phyloP scores from a whole-genome alignment of 2,797 vertebrate genomes.

The Valencia hispanica region DNA sequence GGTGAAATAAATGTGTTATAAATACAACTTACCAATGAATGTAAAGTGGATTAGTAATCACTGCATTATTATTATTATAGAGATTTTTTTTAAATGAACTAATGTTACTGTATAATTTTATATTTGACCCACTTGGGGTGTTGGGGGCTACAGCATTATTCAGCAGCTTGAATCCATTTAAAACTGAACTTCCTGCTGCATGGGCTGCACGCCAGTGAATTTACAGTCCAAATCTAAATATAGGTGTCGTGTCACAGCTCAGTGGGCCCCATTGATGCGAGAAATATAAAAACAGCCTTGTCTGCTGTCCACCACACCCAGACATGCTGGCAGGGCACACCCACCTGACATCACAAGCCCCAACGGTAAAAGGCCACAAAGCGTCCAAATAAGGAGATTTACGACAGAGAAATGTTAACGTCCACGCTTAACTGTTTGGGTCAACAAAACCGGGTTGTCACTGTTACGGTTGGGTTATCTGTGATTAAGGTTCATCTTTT shows the following conservation, averaged over 20 bases:
- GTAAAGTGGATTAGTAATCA: background rate
- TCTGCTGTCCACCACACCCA: conserved; percentile 70
- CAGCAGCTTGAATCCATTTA: conserved; percentile 2
- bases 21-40: background rate
- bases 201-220: conserved; percentile 34
- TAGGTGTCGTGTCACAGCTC: conserved; percentile 65
- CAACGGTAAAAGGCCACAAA: conserved; percentile 29
- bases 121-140: background rate
- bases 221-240: conserved; percentile 65
- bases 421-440: background rate
- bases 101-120: no score
- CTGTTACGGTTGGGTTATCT: conserved; percentile 2
- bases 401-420: background rate
- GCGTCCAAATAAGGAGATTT: conserved; percentile 55
- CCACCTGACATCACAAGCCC: conserved; percentile 62
- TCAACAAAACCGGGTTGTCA: conserved; percentile 9
- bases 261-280: conserved; percentile 61
- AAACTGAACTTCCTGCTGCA: conserved; percentile 4
- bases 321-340: conserved; percentile 50
- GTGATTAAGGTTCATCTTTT: background rate
- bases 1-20: background rate
- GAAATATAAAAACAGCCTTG: conserved; percentile 73
- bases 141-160: conserved; percentile 1
- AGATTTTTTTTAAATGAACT: no score
- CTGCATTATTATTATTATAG: background rate